phyloP scores from a whole-genome alignment of 2,797 vertebrate genomes.

The Pangasius mekongensis region DNA sequence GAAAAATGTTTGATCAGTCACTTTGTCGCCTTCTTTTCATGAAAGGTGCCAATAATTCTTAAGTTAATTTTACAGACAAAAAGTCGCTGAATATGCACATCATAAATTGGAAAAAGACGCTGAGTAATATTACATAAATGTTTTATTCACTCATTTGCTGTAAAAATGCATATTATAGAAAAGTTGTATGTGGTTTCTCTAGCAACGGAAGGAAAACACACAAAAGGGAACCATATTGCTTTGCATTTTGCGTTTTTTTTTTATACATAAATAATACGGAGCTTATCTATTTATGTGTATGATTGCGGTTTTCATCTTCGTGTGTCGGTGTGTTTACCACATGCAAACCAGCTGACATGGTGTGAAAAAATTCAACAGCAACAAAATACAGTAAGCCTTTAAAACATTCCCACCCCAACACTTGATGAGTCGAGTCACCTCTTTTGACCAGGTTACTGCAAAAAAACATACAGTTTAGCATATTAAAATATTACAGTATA shows the following conservation, averaged over 20 bases:
- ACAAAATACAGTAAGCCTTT: slow-evolving; percentile 28
- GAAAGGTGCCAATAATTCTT: neutral
- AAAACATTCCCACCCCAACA: neutral
- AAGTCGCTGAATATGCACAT: neutral
- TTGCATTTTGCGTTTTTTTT: slow-evolving; percentile 70
- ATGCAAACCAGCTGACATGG: slow-evolving; percentile 79
- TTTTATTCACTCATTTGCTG: slow-evolving; percentile 60
- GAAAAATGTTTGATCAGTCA: neutral
- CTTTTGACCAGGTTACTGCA: slow-evolving; percentile 1
- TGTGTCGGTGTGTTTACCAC: slow-evolving; percentile 73
- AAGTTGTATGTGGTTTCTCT: slow-evolving; percentile 58
- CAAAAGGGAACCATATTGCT: slow-evolving; percentile 60
- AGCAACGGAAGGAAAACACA: slow-evolving; percentile 47
- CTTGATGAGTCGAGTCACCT: slow-evolving; percentile 1
- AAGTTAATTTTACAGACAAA: neutral
- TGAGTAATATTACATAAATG: slow-evolving; percentile 56
- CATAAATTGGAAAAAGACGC: neutral
- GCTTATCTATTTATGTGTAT: slow-evolving; percentile 83
- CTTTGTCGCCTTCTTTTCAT: neutral
- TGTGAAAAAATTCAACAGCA: slow-evolving; percentile 13
- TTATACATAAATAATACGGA: slow-evolving; percentile 89
- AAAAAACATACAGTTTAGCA: slow-evolving; percentile 14
- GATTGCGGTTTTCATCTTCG: slow-evolving; percentile 64
- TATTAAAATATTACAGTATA: slow-evolving; percentile 25
- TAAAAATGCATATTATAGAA: slow-evolving; percentile 64